These are phyloP conservation scores for Canis aureus DNA, from an alignment of 2,113 vertebrate species.

Conservation along the genomic window DNA sequence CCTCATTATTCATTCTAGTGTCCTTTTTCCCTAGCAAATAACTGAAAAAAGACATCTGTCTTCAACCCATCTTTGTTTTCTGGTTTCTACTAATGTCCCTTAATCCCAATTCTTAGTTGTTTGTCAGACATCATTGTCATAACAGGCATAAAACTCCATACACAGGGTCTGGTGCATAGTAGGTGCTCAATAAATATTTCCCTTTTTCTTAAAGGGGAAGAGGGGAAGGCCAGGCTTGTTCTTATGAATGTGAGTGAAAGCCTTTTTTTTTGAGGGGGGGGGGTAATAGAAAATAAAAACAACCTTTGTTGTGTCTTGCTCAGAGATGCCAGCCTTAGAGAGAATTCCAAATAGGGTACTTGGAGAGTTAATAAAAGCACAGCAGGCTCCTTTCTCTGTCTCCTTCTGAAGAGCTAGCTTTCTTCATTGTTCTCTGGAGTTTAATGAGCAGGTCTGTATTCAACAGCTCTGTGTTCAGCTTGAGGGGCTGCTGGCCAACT, in stretches of 20 bases:
- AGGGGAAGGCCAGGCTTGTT: neutral
- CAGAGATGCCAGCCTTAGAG: neutral
- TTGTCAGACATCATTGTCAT: neutral
- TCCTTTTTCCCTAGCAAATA: neutral
- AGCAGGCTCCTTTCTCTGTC: neutral
- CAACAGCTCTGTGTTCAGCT: neutral
- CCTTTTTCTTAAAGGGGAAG: neutral
- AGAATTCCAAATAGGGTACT: neutral
- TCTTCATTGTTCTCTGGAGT: constrained; percentile 48
- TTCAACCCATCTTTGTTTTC: neutral
- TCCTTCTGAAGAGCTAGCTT: neutral
- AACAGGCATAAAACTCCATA: neutral
- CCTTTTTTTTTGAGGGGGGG: neutral
- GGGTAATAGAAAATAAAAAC: constrained; percentile 48
- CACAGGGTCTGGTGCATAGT: neutral
- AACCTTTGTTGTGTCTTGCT: constrained; percentile 13
- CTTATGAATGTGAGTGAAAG: neutral
- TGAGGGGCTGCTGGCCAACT: neutral
- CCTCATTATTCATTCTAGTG: neutral
- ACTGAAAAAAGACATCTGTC: neutral
- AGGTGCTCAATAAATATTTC: neutral
- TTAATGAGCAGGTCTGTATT: constrained; percentile 25
- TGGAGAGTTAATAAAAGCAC: neutral
- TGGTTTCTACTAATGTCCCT: neutral
- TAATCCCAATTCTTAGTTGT: neutral